A percentile compares a stretch with the other conserved stretches of the same genome.
Evolutionary conservation across 2,888 invertebrate genomes (phyloP).

Genomic region (Teinopalpus imperialis): DNA sequence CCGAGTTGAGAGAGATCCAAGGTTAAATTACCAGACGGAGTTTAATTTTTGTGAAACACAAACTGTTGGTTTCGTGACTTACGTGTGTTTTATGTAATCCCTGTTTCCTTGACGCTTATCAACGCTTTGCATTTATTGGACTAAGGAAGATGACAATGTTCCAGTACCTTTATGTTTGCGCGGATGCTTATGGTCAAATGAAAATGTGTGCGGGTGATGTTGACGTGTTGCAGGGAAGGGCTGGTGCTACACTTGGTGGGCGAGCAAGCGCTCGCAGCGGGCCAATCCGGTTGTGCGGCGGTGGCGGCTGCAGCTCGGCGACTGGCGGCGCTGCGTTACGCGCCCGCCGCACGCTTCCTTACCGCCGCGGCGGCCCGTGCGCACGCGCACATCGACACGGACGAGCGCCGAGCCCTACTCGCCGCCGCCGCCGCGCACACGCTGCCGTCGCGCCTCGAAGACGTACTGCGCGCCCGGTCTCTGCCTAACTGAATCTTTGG

Average conservation of each 20-base stretch:
- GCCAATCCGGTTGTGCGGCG: constrained; percentile 40
- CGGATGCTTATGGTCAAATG: too few relatives aligned
- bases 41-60: too few relatives aligned
- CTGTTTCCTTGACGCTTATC: too few relatives aligned
- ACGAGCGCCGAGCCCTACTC: constrained; percentile 43
- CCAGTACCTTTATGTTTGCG: too few relatives aligned
- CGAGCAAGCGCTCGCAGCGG: constrained; percentile 38
- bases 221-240: constrained; percentile 51
- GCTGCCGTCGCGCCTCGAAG: constrained; percentile 37
- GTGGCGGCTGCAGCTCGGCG: constrained; percentile 46
- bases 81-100: too few relatives aligned
- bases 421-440: constrained; percentile 53
- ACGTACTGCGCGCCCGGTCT: constrained; percentile 49
- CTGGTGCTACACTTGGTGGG: constrained; percentile 52
- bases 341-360: constrained; percentile 39
- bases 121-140: too few relatives aligned
- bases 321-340: constrained; percentile 49
- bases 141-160: too few relatives aligned
- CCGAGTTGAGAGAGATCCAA: too few relatives aligned
- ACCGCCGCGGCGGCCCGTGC: constrained; percentile 41
- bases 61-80: too few relatives aligned
- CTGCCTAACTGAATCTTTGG: too few relatives aligned
- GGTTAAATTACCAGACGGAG: too few relatives aligned
- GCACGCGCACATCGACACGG: constrained; percentile 49
- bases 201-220: neutral